phyloP scores from a whole-genome alignment of 53 echinoderm and acorn worm genomes.

The Echinarachnius parma region DNA sequence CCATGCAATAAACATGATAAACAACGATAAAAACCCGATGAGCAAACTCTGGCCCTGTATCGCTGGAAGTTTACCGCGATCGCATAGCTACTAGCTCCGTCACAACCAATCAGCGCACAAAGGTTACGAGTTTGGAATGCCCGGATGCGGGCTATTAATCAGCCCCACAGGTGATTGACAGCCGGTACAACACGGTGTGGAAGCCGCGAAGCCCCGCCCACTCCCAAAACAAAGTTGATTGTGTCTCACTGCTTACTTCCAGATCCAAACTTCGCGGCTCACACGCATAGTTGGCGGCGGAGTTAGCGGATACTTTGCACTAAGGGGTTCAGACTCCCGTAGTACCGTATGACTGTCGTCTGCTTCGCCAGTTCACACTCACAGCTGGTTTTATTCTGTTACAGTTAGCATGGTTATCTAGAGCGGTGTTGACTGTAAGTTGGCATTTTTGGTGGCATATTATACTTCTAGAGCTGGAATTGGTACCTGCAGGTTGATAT shows the following conservation, averaged over 20 bases:
- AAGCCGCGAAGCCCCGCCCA: constrained; percentile 25
- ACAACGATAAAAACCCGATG: too few relatives aligned
- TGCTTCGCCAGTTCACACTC: constrained; percentile 1
- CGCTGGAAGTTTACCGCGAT: constrained; percentile 38
- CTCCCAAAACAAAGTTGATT: constrained; percentile 3
- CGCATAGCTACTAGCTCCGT: constrained; percentile 23
- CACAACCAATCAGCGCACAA: constrained; percentile 46
- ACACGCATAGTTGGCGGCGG: constrained; percentile 22
- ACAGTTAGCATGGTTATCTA: too few relatives aligned
- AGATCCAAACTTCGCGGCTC: constrained; percentile 24
- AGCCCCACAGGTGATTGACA: constrained; percentile 46
- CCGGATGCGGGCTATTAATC: constrained; percentile 52
- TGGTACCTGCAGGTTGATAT: too few relatives aligned
- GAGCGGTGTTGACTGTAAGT: too few relatives aligned
- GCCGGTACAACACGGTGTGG: constrained; percentile 18
- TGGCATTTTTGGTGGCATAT: too few relatives aligned
- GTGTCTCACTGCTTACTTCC: background rate
- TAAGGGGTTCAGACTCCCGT: background rate
- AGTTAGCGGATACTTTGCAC: constrained; percentile 30
- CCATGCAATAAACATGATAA: too few relatives aligned
- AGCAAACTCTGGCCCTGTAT: constrained; percentile 1
- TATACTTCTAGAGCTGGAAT: too few relatives aligned
- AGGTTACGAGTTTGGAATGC: constrained; percentile 32
- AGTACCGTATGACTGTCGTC: background rate
- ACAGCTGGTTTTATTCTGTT: too few relatives aligned